phyloP scores from a whole-genome alignment of 2,888 invertebrate genomes.

The Embidobia sp. region DNA sequence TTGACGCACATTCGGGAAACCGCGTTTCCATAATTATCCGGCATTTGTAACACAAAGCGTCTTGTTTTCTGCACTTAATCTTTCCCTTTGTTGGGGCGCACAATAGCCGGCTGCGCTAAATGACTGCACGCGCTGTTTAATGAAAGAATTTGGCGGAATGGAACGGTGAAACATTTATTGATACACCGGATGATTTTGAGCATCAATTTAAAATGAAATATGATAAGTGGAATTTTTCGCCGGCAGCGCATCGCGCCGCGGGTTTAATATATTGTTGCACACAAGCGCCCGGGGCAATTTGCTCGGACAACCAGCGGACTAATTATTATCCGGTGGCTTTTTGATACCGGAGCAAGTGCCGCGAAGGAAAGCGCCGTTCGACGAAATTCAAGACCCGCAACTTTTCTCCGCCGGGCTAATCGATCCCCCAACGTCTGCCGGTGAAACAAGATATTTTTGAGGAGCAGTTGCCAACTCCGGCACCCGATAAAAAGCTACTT shows the following conservation, averaged over 20 bases:
- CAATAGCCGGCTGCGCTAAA: conserved; percentile 2
- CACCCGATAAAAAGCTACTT: conserved; percentile 31
- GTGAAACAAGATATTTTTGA: conserved; percentile 56
- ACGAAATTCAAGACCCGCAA: conserved; percentile 33
- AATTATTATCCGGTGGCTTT: not conserved
- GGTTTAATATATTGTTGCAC: no score
- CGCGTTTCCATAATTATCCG: conserved; percentile 46
- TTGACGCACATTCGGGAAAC: conserved; percentile 43
- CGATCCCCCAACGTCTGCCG: conserved; percentile 52
- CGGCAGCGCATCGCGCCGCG: no score
- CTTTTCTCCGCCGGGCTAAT: conserved; percentile 40
- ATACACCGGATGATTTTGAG: conserved; percentile 14
- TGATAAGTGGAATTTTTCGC: conserved; percentile 32
- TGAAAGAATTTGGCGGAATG: conserved; percentile 15
- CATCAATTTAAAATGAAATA: conserved; percentile 32
- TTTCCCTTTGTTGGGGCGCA: conserved; percentile 15
- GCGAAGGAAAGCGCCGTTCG: conserved; percentile 8
- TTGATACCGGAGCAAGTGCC: no score
- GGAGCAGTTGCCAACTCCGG: conserved; percentile 53
- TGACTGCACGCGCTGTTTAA: conserved; percentile 17
- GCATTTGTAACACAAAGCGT: conserved; percentile 29
- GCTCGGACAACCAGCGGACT: no score
- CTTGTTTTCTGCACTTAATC: conserved; percentile 26
- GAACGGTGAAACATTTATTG: conserved; percentile 21
- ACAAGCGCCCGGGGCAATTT: no score